phyloP scores from a whole-genome alignment of 2,113 vertebrate genomes.

The Aix galericulata region DNA sequence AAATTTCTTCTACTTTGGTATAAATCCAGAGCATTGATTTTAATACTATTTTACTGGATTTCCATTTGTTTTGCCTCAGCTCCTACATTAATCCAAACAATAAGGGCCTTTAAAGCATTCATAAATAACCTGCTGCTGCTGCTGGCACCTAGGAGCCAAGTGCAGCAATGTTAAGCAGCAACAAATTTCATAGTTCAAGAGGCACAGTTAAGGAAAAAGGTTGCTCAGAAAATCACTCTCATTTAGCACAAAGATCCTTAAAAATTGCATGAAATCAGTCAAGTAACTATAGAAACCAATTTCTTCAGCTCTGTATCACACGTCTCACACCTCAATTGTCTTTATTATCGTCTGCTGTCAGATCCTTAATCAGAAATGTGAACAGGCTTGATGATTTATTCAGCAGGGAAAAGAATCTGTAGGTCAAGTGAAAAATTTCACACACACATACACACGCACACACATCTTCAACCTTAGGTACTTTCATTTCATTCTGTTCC shows the following conservation, averaged over 20 bases:
- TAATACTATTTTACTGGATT: slow-evolving; percentile 74
- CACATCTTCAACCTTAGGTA: slow-evolving; percentile 86
- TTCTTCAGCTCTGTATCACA: slow-evolving; percentile 86
- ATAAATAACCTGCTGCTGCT: slow-evolving; percentile 85
- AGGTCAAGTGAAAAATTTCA: slow-evolving; percentile 87
- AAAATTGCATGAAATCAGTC: slow-evolving; percentile 84
- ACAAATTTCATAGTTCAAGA: slow-evolving; percentile 87
- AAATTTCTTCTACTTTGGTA: slow-evolving; percentile 31
- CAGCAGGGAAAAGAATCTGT: slow-evolving; percentile 84
- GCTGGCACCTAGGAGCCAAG: slow-evolving; percentile 77
- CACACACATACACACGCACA: slow-evolving; percentile 66
- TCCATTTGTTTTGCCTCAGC: slow-evolving; percentile 78
- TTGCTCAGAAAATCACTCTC: slow-evolving; percentile 80
- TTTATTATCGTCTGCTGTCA: slow-evolving; percentile 88
- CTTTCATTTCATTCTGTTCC: slow-evolving; percentile 98
- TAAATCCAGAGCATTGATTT: slow-evolving; percentile 64
- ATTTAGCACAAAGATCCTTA: slow-evolving; percentile 85
- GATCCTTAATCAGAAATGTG: slow-evolving; percentile 88
- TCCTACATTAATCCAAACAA: slow-evolving; percentile 83
- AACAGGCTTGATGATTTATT: slow-evolving; percentile 88
- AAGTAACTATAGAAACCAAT: slow-evolving; percentile 89
- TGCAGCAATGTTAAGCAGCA: slow-evolving; percentile 79
- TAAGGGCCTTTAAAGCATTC: slow-evolving; percentile 82
- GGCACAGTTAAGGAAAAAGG: slow-evolving; percentile 83
- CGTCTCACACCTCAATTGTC: slow-evolving; percentile 88